A percentile compares a stretch with the other conserved stretches of the same genome.
These are phyloP conservation scores for Drosophila ironensis DNA, from an alignment of 1,140 invertebrate species.

Conservation along the genomic window DNA sequence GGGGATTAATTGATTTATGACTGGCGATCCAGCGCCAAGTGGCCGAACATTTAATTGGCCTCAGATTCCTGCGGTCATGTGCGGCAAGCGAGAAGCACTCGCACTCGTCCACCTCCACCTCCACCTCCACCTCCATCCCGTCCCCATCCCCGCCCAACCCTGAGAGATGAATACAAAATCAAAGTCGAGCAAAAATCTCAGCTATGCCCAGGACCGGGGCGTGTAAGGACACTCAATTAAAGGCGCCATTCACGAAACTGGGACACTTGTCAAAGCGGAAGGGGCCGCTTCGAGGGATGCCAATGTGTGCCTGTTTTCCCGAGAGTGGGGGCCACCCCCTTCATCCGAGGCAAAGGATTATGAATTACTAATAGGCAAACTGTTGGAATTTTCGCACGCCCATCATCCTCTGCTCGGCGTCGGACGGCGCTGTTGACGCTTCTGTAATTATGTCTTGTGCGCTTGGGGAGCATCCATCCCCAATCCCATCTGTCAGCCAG, in stretches of 20 bases:
- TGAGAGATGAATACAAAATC: conserved; percentile 56
- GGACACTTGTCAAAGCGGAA: conserved; percentile 18
- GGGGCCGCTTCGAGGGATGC: background rate
- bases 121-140: no score
- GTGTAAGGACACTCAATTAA: conserved; percentile 63
- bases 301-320: background rate
- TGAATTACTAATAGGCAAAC: conserved; percentile 72
- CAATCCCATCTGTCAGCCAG: background rate
- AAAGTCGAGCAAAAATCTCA: conserved; percentile 58
- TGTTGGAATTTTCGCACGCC: conserved; percentile 72
- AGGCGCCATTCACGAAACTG: conserved; percentile 59
- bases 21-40: conserved; percentile 14
- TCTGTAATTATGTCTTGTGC: conserved; percentile 63
- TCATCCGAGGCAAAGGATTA: conserved; percentile 51
- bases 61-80: conserved; percentile 18
- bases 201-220: conserved; percentile 4
- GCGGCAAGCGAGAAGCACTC: background rate
- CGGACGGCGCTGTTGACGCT: conserved; percentile 43
- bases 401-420: conserved; percentile 16
- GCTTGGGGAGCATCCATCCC: background rate
- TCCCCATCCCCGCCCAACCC: no score
- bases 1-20: conserved; percentile 76
- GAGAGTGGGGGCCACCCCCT: no score
- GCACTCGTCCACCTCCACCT: no score
- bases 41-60: conserved; percentile 36